Evolutionary conservation across 2,888 invertebrate genomes (phyloP), one percentile per base, ranked within the genome.

Genomic region (Strigamia crassipes): DNA sequence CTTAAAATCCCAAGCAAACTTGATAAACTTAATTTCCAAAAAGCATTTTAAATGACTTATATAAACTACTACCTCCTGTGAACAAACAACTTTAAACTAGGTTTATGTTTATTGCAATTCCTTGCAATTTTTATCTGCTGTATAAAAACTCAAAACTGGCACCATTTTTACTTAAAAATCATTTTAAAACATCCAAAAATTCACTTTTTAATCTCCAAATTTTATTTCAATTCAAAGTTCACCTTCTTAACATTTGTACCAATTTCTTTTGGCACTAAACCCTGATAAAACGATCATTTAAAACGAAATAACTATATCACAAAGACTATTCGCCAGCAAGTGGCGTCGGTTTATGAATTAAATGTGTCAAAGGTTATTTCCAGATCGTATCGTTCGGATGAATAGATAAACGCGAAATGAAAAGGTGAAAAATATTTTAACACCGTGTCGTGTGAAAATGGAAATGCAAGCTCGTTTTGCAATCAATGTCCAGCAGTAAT

Each of bases 271-370:
- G 13, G 15, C 15, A 73, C 5, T 12, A 10, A 6, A 15, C 31
- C 73, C 2, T 31, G 23, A 66, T 66, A 66, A 73, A 31, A 13
- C 12, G 27, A 6, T 27, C 13, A 21, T 66, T 73, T 31, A 13
- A 73, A 51, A 4, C 1, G 8, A 66, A 66, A 66, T 66, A 27
- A 66, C 66, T 23, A 23, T 51, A 51, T 15, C 51, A 56, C 15
- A 31, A 27, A 56, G 13, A 27, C 21, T 66, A 66, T 73, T n/a
- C 73, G n/a, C 12, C 73, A 13, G 12, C 73, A 31, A 73, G 73
- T 73, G 73, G 73, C 73, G 73, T 73, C 73, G 31, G 73, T 15
- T 38, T 73, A 31, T 73, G 73, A 27, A 73, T 31, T 73, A 73
- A 73, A 73, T 12, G 15, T 73, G 73, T 15, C 73, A 73, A 13